These are phyloP conservation scores for Drosophila simulans DNA, from an alignment of 1,140 invertebrate genomes.

Conservation along the genomic window DNA sequence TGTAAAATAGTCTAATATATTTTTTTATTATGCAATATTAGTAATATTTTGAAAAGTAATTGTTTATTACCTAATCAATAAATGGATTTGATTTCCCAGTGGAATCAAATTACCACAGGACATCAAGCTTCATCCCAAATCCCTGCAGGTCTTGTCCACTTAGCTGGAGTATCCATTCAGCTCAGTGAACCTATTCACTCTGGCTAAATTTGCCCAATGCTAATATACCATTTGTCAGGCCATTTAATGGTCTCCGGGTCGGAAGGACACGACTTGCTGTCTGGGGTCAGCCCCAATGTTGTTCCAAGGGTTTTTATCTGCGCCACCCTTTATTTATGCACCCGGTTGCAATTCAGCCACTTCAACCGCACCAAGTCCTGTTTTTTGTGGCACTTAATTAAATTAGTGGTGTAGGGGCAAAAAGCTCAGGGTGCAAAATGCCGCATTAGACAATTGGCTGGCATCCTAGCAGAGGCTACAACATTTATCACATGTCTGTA, in stretches of 20 bases:
- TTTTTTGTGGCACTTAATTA: constrained; percentile 62
- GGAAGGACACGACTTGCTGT: constrained; percentile 36
- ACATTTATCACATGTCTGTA: constrained; percentile 29
- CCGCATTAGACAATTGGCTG: constrained; percentile 53
- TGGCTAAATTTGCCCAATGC: constrained; percentile 50
- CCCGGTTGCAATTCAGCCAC: constrained; percentile 41
- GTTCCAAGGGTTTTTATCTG: constrained; percentile 60
- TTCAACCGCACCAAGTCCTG: constrained; percentile 21
- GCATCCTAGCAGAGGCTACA: not conserved
- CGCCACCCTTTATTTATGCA: constrained; percentile 70
- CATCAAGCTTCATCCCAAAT: not conserved
- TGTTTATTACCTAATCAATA: too few relatives aligned
- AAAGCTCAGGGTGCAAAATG: constrained; percentile 9
- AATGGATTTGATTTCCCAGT: not conserved
- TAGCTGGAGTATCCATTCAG: not conserved
- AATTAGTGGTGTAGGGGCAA: constrained; percentile 37
- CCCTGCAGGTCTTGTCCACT: not conserved
- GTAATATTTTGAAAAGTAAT: not conserved
- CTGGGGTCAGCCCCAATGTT: constrained; percentile 46
- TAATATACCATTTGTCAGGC: constrained; percentile 62
- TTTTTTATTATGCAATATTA: too few relatives aligned
- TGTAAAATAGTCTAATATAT: too few relatives aligned
- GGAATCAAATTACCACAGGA: not conserved
- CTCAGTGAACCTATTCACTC: constrained; percentile 12
- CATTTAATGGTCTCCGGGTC: constrained; percentile 57